Evolutionary conservation across 1,140 invertebrate species (phyloP), one percentile per base, ranked within the genome.

Genomic region (Drosophila kikkawai): DNA sequence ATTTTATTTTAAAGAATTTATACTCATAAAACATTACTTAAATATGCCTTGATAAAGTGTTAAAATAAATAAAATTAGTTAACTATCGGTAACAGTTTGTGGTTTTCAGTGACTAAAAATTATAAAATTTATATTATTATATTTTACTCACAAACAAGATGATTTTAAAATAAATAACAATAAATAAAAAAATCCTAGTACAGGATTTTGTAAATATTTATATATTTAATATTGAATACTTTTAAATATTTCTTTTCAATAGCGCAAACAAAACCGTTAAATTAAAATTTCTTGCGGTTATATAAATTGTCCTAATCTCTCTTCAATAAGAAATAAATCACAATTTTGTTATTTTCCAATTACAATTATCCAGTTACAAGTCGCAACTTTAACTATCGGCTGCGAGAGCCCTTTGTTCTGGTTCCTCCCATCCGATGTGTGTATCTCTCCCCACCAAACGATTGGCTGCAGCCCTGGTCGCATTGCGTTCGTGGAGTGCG

Each of bases 401-500:
- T 34, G 12, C 5, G 2, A 19, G 13, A 19, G 13, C 58, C 29
- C 63, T 63, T 66, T 63, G 61, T 65, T 65, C 61, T 60, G 47
- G 59, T 37, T 57, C 36, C 26, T 19, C 8, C 13, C 60, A 19
- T n/a, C 37, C 36, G 53, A 56, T 51, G 34, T 56, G 36, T 56
- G 53, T 56, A 56, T 56, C 53, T 60, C 61, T 65, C 32, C 56
- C 29, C 55, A 34, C 17, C 37, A 65, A 34, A 32, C 63, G 63
- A 44, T 64, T 66, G 45, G 57, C 63, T 70, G 48, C 61, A 70
- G 22, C 67, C 67, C 67, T 70, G 67, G 67, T 70, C 2, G 65
- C 65, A 55, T 55, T 70, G 67, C 64, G 67, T 69, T 68, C 65
- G 47, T 44, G 19, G 51, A 57, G 39, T 39, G 55, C 53, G 56